Evolutionary conservation across 2,888 invertebrate genomes (phyloP).

Genomic region (Aphodius sticticus): DNA sequence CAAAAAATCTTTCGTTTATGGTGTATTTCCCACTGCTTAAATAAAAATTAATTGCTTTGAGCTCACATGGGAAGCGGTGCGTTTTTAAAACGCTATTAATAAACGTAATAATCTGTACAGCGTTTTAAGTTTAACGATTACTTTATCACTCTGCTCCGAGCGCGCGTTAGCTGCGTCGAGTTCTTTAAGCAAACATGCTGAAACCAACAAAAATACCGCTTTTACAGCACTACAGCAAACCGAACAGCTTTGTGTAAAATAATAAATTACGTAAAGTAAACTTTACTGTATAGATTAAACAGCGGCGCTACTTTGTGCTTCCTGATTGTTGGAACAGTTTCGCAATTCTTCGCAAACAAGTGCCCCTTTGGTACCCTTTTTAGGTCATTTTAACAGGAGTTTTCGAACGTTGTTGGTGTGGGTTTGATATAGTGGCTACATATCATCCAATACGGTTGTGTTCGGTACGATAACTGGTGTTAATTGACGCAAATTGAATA

Average conservation of each 20-base stretch:
- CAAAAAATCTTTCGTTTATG: neutral
- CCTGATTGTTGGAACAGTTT: neutral
- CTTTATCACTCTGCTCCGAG: neutral
- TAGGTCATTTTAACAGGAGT: neutral
- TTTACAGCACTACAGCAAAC: conserved; percentile 4
- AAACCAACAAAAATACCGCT: conserved; percentile 4
- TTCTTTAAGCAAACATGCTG: neutral
- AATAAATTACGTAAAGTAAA: conserved; percentile 4
- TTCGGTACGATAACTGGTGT: neutral
- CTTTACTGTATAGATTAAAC: neutral
- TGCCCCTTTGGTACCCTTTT: neutral
- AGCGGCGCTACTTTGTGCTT: neutral
- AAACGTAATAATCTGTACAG: neutral
- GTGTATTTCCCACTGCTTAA: neutral
- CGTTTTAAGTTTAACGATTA: neutral
- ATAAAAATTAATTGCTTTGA: neutral
- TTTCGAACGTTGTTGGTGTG: neutral
- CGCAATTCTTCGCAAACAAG: neutral
- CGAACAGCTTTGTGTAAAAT: neutral
- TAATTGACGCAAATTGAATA: conserved; percentile 4
- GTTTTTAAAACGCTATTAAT: neutral
- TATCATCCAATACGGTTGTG: neutral
- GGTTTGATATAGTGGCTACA: neutral
- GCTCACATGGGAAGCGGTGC: neutral
- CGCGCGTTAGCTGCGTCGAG: neutral